phyloP scores from a whole-genome alignment of 1,140 invertebrate genomes.

The Sitodiplosis mosellana region DNA sequence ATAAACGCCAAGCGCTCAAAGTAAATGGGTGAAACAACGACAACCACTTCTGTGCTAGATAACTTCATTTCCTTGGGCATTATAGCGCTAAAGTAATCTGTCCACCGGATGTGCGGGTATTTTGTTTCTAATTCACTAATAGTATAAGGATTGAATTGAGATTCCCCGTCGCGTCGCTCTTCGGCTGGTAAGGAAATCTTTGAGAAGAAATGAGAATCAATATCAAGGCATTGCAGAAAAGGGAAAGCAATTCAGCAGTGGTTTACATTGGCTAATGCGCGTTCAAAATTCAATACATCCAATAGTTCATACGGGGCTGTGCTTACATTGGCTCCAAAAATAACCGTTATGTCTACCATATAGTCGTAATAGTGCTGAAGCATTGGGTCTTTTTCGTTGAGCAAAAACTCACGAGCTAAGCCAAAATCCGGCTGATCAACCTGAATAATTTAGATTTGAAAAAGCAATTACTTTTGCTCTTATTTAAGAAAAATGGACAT shows the following conservation, averaged over 20 bases:
- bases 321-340: conserved; percentile 61
- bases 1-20: conserved; percentile 45
- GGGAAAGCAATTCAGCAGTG: too few species aligned
- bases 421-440: conserved; percentile 83
- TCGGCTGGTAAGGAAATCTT: conserved; percentile 78
- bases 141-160: conserved; percentile 80
- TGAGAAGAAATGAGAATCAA: too few species aligned
- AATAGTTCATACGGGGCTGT: conserved; percentile 54
- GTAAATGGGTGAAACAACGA: conserved; percentile 62
- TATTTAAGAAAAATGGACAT: too few species aligned
- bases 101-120: conserved; percentile 35
- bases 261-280: conserved; percentile 75
- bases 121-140: conserved; percentile 50
- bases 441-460: too few species aligned
- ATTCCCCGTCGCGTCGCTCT: conserved; percentile 75
- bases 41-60: conserved; percentile 49
- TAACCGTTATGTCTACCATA: conserved; percentile 70
- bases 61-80: conserved; percentile 40
- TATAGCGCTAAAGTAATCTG: conserved; percentile 60
- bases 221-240: conserved; percentile 26
- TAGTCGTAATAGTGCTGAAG: conserved; percentile 64
- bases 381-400: conserved; percentile 57
- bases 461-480: too few species aligned
- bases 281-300: conserved; percentile 83
- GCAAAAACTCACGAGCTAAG: conserved; percentile 72